A percentile compares a stretch with the other conserved stretches of the same genome.
Evolutionary conservation across 2,113 vertebrate genomes (phyloP).

Genomic region (Leptosomus discolor): DNA sequence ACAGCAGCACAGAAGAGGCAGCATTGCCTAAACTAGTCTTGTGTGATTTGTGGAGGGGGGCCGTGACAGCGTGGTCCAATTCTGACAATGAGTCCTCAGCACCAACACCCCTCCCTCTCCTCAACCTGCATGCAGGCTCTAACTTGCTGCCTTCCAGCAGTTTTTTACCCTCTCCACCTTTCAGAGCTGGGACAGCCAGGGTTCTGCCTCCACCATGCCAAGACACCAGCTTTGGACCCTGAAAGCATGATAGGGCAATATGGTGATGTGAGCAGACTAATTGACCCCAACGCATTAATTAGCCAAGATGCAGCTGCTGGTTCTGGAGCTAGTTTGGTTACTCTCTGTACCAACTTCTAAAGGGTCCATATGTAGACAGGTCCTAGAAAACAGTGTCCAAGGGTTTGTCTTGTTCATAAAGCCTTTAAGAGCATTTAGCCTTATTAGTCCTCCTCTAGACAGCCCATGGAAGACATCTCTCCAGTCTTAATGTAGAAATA

Average conservation of each 20-base stretch:
- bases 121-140: not conserved
- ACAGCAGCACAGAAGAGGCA: not conserved
- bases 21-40: not conserved
- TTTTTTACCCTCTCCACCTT: not conserved
- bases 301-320: rapidly evolving
- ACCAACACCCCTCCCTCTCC: not conserved
- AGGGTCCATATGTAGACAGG: rapidly evolving
- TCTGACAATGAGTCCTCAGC: not conserved
- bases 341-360: not conserved
- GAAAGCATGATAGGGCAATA: not conserved
- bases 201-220: not conserved
- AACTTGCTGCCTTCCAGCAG: not conserved
- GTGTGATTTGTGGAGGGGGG: not conserved
- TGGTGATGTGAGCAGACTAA: not conserved
- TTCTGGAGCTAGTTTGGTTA: not conserved
- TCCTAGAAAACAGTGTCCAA: not conserved
- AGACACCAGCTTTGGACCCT: not conserved
- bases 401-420: not conserved
- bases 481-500: not conserved
- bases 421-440: not conserved
- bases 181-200: not conserved
- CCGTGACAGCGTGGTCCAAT: rapidly evolving
- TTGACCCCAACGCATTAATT: not conserved
- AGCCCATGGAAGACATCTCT: not conserved
- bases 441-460: not conserved